Evolutionary conservation across 1,140 invertebrate genomes (phyloP).

Genomic region (Tetragnatha versicolor): DNA sequence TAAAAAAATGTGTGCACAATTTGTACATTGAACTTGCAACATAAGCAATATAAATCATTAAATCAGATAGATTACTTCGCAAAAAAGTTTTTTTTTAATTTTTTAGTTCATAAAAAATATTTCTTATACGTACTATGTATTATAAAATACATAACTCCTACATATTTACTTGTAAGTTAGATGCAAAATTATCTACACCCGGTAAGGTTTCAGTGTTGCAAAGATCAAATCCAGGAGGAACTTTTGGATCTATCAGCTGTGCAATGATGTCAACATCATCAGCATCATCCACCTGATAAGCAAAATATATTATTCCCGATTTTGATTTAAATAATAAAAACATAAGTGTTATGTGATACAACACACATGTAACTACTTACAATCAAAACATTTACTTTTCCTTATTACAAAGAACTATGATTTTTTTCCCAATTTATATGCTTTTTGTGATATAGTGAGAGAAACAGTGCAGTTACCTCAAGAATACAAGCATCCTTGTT

Average conservation of each 20-base stretch:
- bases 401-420: not conserved
- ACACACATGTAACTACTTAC: not conserved
- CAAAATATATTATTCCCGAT: conserved; percentile 3
- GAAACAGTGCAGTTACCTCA: conserved; percentile 68
- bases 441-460: not conserved
- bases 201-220: conserved; percentile 85
- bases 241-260: conserved; percentile 77
- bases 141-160: not conserved
- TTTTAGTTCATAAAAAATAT: too few relatives aligned
- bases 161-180: conserved; percentile 70
- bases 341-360: not conserved
- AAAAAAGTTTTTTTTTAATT: too few relatives aligned
- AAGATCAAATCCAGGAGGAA: conserved; percentile 81
- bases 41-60: too few relatives aligned
- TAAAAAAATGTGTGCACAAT: conserved; percentile 22
- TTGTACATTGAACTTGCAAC: too few relatives aligned
- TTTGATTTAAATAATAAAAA: not conserved
- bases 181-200: conserved; percentile 72
- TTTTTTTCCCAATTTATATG: not conserved
- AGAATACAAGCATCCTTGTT: conserved; percentile 85
- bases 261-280: conserved; percentile 83
- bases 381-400: not conserved
- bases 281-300: conserved; percentile 79
- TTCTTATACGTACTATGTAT: too few relatives aligned
- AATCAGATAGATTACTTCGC: too few relatives aligned